Percentiles rank a stretch among this genome's conserved stretches.
These are phyloP conservation scores for Bothrops alternatus DNA, from an alignment of 2,797 vertebrate genomes.

Conservation along the genomic window DNA sequence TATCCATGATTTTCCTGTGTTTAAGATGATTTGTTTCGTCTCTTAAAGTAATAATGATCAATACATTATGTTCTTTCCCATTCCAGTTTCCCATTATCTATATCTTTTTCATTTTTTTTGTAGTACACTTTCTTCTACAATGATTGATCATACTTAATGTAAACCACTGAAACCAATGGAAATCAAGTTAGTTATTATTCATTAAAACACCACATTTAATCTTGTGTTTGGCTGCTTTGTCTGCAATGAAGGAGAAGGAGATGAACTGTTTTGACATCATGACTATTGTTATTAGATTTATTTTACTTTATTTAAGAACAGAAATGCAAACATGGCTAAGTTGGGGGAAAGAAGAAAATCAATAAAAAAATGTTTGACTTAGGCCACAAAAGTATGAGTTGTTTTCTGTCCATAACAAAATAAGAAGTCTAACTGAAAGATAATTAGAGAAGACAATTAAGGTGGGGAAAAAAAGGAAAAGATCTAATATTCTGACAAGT, in stretches of 20 bases:
- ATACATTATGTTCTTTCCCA: background rate
- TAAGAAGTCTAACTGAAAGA: background rate
- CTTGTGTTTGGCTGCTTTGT: background rate
- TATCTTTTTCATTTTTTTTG: background rate
- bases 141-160: background rate
- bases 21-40: background rate
- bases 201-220: background rate
- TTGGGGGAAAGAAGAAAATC: background rate
- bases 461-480: background rate
- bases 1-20: background rate
- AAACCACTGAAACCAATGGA: background rate
- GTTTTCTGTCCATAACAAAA: background rate
- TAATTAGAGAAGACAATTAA: background rate
- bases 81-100: background rate
- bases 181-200: background rate
- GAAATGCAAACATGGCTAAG: background rate
- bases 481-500: background rate
- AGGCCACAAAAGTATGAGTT: background rate
- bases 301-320: background rate
- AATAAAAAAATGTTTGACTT: background rate
- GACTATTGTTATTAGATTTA: background rate
- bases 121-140: background rate
- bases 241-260: background rate
- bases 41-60: background rate
- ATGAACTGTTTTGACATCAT: background rate